Conservation (phyloP, 2,113 vertebrate species). For the Ploceus nigricollis region DNA sequence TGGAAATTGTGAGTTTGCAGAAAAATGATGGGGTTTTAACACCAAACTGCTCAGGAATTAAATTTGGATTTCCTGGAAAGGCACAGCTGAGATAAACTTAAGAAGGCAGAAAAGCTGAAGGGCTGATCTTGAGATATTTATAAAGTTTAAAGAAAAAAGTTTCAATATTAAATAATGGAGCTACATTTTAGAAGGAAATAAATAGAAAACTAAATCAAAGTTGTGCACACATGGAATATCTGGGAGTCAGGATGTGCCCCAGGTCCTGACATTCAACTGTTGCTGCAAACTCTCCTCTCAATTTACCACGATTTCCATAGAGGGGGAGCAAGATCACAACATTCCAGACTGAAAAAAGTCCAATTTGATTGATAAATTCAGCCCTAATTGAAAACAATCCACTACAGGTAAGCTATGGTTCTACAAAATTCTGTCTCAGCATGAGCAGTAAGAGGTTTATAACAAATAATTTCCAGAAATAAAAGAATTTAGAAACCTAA, state of each 20-base stretch:
- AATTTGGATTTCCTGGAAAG: neutral
- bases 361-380: neutral
- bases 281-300: neutral
- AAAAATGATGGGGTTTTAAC: neutral
- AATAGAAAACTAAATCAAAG: neutral
- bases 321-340: neutral
- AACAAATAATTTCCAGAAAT: neutral
- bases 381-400: neutral
- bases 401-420: neutral
- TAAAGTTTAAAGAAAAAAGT: neutral
- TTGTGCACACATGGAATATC: neutral
- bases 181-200: neutral
- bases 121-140: neutral
- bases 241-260: neutral
- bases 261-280: neutral
- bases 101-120: neutral
- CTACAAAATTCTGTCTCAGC: neutral
- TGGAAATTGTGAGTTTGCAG: neutral
- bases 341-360: neutral
- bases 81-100: neutral
- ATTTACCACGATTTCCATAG: rapidly evolving
- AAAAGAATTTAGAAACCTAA: neutral
- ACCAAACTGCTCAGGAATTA: neutral
- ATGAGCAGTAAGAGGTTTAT: neutral
- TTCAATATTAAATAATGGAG: neutral